Evolutionary conservation across 2,797 vertebrate species (phyloP).

Genomic region (Onychomys torridus): DNA sequence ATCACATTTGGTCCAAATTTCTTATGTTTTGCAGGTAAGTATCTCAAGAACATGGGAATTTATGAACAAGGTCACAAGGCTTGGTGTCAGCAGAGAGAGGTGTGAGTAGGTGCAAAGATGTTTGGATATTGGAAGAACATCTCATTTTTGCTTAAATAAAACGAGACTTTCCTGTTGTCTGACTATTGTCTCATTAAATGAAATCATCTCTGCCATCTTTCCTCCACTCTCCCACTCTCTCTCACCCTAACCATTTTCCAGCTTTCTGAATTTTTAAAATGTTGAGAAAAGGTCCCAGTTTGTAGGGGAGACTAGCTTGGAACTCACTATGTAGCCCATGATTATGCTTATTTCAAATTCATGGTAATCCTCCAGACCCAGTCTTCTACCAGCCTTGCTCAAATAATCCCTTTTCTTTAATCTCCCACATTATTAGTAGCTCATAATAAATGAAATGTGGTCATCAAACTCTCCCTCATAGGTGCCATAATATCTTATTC

Average conservation of each 20-base stretch:
- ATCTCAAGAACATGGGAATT: not conserved
- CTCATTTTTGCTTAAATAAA: not conserved
- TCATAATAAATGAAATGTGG: conserved; percentile 55
- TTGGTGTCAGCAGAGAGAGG: not conserved
- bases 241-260: not conserved
- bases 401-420: not conserved
- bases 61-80: not conserved
- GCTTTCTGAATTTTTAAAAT: not conserved
- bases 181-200: not conserved
- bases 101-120: fast-evolving
- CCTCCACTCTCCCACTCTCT: not conserved
- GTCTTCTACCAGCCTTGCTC: not conserved
- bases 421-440: not conserved
- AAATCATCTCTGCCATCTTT: not conserved
- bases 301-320: not conserved
- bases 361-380: not conserved
- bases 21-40: not conserved
- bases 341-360: not conserved
- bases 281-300: not conserved
- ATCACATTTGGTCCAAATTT: no score
- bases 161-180: not conserved
- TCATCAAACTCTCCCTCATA: conserved; percentile 5
- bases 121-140: not conserved
- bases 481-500: not conserved
- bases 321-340: not conserved